These are phyloP conservation scores for Camponotus floridanus DNA, from an alignment of 1,140 invertebrate species.

Conservation along the genomic window DNA sequence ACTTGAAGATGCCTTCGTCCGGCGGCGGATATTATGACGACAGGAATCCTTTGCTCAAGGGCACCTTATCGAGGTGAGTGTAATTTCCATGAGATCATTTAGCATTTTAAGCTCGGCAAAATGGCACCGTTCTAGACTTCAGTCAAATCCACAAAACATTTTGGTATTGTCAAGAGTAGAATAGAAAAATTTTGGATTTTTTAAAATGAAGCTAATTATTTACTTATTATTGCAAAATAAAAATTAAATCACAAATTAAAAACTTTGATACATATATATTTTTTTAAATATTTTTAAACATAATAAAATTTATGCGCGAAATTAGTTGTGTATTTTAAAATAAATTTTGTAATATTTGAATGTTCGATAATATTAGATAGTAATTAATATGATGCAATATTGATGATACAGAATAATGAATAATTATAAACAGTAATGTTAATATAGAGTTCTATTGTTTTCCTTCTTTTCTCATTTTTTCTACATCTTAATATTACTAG, in stretches of 20 bases:
- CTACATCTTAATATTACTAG: background rate
- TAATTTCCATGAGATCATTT: background rate
- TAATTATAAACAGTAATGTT: background rate
- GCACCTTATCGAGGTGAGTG: slow-evolving; percentile 86
- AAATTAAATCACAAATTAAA: too few relatives aligned
- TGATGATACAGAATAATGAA: background rate
- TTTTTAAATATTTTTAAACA: too few relatives aligned
- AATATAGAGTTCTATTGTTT: background rate
- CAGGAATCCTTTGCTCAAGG: slow-evolving; percentile 86
- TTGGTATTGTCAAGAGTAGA: too few relatives aligned
- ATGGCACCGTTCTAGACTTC: background rate
- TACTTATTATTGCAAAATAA: too few relatives aligned
- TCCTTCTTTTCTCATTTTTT: background rate
- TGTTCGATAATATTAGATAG: background rate
- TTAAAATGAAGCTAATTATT: too few relatives aligned
- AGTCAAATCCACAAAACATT: too few relatives aligned
- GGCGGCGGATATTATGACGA: slow-evolving; percentile 86
- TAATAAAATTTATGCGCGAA: background rate
- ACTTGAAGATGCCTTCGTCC: slow-evolving; percentile 84
- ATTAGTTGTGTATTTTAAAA: background rate
- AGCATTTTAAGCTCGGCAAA: background rate
- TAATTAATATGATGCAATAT: background rate
- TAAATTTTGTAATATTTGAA: background rate
- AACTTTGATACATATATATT: too few relatives aligned
- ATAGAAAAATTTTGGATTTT: too few relatives aligned